Percentiles rank a stretch among this genome's conserved stretches.
phyloP scores from a whole-genome alignment of 2,888 invertebrate species.

The Amphimallon solstitiale region DNA sequence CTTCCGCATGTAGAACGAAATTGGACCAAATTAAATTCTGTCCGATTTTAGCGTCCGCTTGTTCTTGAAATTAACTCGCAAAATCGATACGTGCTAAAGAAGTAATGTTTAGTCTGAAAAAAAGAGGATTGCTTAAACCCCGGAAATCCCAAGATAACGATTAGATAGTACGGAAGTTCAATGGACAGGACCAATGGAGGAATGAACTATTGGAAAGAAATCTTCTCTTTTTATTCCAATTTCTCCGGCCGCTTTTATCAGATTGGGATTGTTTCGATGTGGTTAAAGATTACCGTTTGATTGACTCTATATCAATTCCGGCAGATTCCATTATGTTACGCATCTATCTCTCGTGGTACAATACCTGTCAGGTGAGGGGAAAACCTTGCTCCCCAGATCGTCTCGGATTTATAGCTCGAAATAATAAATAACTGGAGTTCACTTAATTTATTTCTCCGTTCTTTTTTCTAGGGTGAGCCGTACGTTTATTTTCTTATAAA shows the following conservation, averaged over 20 bases:
- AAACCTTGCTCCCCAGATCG: no score
- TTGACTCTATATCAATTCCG: conserved; percentile 8
- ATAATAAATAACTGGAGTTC: neutral
- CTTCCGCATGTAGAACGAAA: no score
- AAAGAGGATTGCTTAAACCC: neutral
- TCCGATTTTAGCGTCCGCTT: no score
- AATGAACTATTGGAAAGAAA: neutral
- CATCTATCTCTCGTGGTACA: conserved; percentile 9
- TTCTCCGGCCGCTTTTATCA: conserved; percentile 14
- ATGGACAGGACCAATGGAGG: conserved; percentile 7
- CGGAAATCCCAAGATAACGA: neutral
- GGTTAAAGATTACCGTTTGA: neutral
- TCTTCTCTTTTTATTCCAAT: neutral
- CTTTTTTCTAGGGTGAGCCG: no score
- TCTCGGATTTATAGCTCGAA: neutral
- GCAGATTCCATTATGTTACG: conserved; percentile 26
- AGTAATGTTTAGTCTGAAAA: neutral
- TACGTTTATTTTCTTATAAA: no score
- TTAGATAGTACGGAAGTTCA: conserved; percentile 12
- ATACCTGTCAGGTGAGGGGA: conserved; percentile 1
- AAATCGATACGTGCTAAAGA: neutral
- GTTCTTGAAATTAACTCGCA: neutral
- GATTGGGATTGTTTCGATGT: conserved; percentile 1
- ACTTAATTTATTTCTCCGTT: no score
- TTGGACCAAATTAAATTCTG: no score